These are phyloP conservation scores for Sarcophaga carnaria DNA, from an alignment of 2,888 invertebrate genomes.

Conservation along the genomic window DNA sequence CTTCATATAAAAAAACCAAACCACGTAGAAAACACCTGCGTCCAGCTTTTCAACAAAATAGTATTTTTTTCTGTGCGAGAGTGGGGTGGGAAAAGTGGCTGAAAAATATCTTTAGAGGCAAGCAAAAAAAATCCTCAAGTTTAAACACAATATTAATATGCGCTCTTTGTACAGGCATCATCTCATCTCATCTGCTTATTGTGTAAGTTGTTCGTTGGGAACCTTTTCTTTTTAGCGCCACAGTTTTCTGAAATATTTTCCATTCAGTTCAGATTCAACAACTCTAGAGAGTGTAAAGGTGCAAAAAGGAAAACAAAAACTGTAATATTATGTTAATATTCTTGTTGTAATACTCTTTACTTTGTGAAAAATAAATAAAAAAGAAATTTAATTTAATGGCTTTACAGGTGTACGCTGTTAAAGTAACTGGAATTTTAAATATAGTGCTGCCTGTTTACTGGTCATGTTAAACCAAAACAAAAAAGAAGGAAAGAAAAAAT, in stretches of 20 bases:
- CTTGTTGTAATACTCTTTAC: conserved; percentile 37
- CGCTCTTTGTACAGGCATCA: conserved; percentile 55
- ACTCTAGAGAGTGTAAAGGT: conserved; percentile 58
- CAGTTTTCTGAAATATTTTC: conserved; percentile 38
- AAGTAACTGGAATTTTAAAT: conserved; percentile 41
- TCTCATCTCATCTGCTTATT: conserved; percentile 31
- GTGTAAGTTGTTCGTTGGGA: conserved; percentile 20
- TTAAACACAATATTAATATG: conserved; percentile 65
- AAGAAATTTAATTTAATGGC: conserved; percentile 61
- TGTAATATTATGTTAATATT: conserved; percentile 63
- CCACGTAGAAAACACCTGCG: conserved; percentile 78
- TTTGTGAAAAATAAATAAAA: conserved; percentile 9
- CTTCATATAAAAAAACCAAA: conserved; percentile 68
- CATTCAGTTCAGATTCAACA: conserved; percentile 40
- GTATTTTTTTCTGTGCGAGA: conserved; percentile 14
- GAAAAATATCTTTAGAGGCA: conserved; percentile 44
- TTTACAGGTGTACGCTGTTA: conserved; percentile 58
- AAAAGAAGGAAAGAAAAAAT: neutral
- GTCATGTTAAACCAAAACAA: neutral
- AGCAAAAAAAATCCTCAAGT: conserved; percentile 35
- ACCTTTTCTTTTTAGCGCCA: conserved; percentile 12
- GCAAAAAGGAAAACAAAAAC: conserved; percentile 38
- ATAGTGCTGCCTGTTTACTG: conserved; percentile 9
- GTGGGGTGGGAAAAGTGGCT: neutral
- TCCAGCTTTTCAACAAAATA: conserved; percentile 72